Conservation (phyloP, 2,888 invertebrate species). For the Meiosimyza platycephala region DNA sequence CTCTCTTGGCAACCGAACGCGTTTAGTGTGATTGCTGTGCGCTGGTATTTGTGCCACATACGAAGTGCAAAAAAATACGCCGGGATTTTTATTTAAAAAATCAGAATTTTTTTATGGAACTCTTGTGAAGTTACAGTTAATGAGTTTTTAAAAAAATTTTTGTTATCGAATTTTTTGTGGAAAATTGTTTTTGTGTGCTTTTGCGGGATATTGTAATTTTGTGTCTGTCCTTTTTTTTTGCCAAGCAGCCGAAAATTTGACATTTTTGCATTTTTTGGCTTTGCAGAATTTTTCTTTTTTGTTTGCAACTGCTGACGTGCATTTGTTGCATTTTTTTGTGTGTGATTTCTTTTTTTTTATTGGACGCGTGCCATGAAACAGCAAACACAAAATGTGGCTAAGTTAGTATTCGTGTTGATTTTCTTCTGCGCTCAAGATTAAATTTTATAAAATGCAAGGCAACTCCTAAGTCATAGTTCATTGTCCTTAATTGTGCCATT, state of each 20-base stretch:
- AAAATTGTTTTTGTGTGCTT: not conserved
- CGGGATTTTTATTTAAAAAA: no score
- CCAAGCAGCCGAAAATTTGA: not conserved
- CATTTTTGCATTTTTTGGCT: not conserved
- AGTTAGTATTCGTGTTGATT: conserved; percentile 24
- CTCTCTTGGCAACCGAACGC: conserved; percentile 24
- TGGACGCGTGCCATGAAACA: not conserved
- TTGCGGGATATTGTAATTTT: not conserved
- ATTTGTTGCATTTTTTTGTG: not conserved
- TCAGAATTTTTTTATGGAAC: not conserved
- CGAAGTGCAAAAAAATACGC: no score
- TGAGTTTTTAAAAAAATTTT: conserved; percentile 8
- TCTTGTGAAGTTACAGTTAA: not conserved
- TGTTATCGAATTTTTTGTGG: not conserved
- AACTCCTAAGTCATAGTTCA: no score
- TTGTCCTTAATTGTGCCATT: no score
- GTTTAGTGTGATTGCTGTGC: no score
- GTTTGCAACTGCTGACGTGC: conserved; percentile 9
- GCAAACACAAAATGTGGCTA: not conserved
- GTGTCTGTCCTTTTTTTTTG: not conserved
- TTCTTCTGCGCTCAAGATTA: not conserved
- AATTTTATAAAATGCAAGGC: not conserved
- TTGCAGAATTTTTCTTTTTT: conserved; percentile 5
- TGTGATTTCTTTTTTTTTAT: not conserved
- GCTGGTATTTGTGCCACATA: no score